Evolutionary conservation across 1,140 invertebrate genomes (phyloP).

Genomic region (Euwallacea similis): DNA sequence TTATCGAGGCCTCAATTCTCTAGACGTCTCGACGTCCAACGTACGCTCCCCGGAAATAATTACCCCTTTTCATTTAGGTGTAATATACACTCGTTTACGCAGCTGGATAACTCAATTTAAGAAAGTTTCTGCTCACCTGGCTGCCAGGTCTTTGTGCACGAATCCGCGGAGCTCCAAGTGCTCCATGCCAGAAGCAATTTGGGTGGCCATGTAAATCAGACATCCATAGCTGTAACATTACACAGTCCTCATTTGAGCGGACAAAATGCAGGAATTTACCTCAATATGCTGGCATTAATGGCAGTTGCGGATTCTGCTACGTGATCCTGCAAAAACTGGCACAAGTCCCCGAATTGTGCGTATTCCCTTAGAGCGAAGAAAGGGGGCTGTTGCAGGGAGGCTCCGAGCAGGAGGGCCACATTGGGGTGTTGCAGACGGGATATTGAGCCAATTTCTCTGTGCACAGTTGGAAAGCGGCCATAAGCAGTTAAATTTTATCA

Average conservation of each 20-base stretch:
- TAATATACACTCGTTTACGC: conserved; percentile 19
- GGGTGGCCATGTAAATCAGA: conserved; percentile 78
- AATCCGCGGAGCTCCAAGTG: conserved; percentile 76
- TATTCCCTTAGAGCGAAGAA: conserved; percentile 68
- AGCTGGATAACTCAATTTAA: conserved; percentile 6
- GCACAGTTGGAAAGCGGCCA: background rate
- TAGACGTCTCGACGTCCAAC: background rate
- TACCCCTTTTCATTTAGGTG: conserved; percentile 20
- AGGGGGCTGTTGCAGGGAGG: conserved; percentile 74
- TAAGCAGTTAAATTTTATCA: conserved; percentile 16
- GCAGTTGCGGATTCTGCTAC: conserved; percentile 69
- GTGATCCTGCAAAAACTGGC: conserved; percentile 77
- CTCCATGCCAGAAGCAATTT: conserved; percentile 87
- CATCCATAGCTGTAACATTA: conserved; percentile 67
- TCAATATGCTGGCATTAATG: conserved; percentile 63
- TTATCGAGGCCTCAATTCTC: background rate
- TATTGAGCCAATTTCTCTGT: conserved; percentile 70
- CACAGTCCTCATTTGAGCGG: background rate
- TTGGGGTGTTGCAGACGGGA: conserved; percentile 76
- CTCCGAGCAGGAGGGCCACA: conserved; percentile 76
- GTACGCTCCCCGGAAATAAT: conserved; percentile 13
- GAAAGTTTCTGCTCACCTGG: conserved; percentile 62
- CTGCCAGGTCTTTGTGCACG: conserved; percentile 76
- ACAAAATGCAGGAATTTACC: conserved; percentile 48
- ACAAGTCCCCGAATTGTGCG: conserved; percentile 68